Evolutionary conservation across 2,888 invertebrate species (phyloP).

Genomic region (Epiperipatus broadwayi): DNA sequence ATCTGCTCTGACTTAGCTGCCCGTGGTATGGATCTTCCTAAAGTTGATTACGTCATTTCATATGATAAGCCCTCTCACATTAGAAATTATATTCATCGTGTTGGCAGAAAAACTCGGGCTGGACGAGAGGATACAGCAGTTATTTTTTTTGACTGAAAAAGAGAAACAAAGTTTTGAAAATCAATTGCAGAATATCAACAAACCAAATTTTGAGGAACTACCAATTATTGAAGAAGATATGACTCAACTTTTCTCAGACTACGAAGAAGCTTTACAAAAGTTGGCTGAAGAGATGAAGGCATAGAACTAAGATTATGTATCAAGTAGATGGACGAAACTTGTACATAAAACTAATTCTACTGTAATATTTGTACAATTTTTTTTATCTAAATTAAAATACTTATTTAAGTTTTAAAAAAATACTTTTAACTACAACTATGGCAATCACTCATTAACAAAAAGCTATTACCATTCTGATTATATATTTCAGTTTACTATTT

Average conservation of each 20-base stretch:
- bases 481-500: no score
- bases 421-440: no score
- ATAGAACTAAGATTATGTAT: no score
- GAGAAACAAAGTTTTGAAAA: constrained; percentile 15
- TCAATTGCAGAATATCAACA: constrained; percentile 35
- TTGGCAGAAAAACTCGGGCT: constrained; percentile 85
- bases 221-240: constrained; percentile 39
- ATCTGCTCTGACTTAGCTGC: constrained; percentile 82
- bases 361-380: no score
- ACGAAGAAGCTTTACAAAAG: constrained; percentile 42
- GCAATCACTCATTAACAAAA: no score
- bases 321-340: no score
- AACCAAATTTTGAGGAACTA: constrained; percentile 36
- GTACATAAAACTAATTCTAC: no score
- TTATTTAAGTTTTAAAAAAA: no score
- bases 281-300: constrained; percentile 38
- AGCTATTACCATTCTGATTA: no score
- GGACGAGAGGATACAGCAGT: constrained; percentile 64
- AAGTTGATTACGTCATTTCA: constrained; percentile 72
- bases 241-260: constrained; percentile 40
- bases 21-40: constrained; percentile 77
- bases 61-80: constrained; percentile 73
- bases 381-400: no score
- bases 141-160: constrained; percentile 42
- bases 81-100: constrained; percentile 79